Evolutionary conservation across 2,888 invertebrate species (phyloP).

Genomic region (Steromphala cineraria): DNA sequence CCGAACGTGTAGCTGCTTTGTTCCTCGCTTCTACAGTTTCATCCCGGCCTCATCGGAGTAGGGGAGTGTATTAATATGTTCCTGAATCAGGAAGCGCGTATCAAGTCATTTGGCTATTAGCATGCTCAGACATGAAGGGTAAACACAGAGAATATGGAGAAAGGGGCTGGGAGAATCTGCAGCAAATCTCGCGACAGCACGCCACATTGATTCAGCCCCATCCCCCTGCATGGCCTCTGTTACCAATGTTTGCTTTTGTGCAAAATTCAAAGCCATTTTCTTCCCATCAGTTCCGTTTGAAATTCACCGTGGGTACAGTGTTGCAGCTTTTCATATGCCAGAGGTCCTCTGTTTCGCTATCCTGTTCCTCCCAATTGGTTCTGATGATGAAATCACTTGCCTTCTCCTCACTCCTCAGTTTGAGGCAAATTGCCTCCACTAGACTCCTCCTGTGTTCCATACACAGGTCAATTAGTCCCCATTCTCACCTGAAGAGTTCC

Average conservation of each 20-base stretch:
- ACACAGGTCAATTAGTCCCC: conserved; percentile 1
- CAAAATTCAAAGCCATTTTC: conserved; percentile 26
- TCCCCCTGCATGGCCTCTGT: conserved; percentile 6
- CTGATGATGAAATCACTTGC: neutral
- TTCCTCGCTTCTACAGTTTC: conserved; percentile 18
- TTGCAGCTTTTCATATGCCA: conserved; percentile 1
- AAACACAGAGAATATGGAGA: conserved; percentile 26
- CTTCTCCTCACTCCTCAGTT: neutral
- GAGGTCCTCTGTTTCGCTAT: neutral
- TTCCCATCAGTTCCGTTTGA: conserved; percentile 23
- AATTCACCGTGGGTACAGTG: neutral
- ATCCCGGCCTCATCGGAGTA: neutral
- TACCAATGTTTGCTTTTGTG: conserved; percentile 25
- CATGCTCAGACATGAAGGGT: conserved; percentile 26
- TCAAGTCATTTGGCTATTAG: conserved; percentile 24
- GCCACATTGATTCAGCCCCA: conserved; percentile 12
- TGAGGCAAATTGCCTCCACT: neutral
- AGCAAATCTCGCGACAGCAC: conserved; percentile 8
- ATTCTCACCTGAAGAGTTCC: neutral
- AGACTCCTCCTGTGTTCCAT: neutral
- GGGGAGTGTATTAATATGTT: conserved; percentile 19
- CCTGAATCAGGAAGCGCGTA: conserved; percentile 25
- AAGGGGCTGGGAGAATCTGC: conserved; percentile 14
- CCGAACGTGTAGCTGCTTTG: conserved; percentile 1
- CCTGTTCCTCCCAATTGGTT: neutral